Evolutionary conservation across 92 coral and sea anemone species (phyloP).

Genomic region (Isaurus tuberculatus): DNA sequence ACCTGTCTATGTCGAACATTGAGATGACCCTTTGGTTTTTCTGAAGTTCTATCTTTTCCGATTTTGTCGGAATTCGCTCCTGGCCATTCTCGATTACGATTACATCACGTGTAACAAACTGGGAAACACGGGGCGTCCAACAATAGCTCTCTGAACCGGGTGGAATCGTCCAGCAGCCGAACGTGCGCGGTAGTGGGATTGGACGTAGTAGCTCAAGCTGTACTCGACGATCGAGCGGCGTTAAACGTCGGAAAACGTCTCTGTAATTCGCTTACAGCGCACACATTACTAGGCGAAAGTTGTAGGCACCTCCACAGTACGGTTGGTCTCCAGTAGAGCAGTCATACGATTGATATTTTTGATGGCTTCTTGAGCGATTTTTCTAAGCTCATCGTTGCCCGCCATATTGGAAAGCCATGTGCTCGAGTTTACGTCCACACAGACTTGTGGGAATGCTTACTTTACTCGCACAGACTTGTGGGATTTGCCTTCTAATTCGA

Average conservation of each 20-base stretch:
- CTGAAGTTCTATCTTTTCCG: too few relatives aligned
- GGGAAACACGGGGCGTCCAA: not conserved
- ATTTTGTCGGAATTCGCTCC: not conserved
- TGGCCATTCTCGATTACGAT: slow-evolving; percentile 3
- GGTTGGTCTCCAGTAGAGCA: not conserved
- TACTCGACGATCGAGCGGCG: too few relatives aligned
- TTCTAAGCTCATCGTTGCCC: not conserved
- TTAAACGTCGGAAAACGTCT: too few relatives aligned
- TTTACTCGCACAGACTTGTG: slow-evolving; percentile 6
- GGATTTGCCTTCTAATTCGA: slow-evolving; percentile 12
- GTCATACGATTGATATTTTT: too few relatives aligned
- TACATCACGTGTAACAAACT: slow-evolving; percentile 21
- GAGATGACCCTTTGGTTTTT: not conserved
- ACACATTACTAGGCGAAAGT: not conserved
- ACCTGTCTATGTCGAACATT: not conserved
- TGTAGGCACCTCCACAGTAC: not conserved
- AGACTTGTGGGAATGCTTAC: too few relatives aligned
- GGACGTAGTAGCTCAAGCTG: too few relatives aligned
- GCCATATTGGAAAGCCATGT: not conserved
- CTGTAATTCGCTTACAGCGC: too few relatives aligned
- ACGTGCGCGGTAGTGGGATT: too few relatives aligned
- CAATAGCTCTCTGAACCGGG: not conserved
- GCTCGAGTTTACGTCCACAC: too few relatives aligned
- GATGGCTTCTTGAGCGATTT: slow-evolving; percentile 1
- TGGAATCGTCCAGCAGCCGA: too few relatives aligned